Conservation (phyloP, 1,140 invertebrate species). For the Brachystomella parvula region DNA sequence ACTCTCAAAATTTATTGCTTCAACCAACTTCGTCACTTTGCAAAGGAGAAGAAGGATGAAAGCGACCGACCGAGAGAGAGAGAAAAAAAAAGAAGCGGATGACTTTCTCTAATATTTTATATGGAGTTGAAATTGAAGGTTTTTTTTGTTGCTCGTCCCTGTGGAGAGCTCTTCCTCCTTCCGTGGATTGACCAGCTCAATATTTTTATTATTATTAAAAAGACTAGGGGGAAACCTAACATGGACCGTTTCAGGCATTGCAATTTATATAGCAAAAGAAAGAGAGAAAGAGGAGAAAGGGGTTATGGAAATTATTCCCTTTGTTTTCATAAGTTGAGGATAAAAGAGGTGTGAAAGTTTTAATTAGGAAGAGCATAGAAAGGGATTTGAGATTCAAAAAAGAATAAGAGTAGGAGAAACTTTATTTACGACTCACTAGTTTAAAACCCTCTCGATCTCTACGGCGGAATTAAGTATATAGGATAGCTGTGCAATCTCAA, state of each 20-base stretch:
- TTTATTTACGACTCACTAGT: constrained; percentile 11
- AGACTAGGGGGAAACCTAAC: too few species aligned
- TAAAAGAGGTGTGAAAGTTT: constrained; percentile 7
- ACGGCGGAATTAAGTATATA: too few species aligned
- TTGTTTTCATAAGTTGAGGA: constrained; percentile 8
- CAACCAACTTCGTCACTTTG: constrained; percentile 34
- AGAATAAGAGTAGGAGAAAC: background rate
- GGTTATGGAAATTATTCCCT: background rate
- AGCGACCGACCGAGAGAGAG: background rate
- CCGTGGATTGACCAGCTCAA: too few species aligned
- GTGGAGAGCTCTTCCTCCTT: too few species aligned
- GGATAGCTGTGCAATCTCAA: too few species aligned
- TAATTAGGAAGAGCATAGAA: constrained; percentile 5
- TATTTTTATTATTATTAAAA: too few species aligned
- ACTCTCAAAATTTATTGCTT: constrained; percentile 27
- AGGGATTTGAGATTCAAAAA: too few species aligned
- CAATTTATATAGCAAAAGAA: too few species aligned
- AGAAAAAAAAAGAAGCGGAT: background rate
- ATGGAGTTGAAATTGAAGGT: background rate
- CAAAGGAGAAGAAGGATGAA: background rate
- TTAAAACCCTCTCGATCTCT: too few species aligned
- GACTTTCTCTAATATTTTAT: constrained; percentile 10
- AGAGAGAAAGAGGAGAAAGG: too few species aligned
- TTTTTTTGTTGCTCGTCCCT: too few species aligned
- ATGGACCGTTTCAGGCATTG: too few species aligned